phyloP scores from a whole-genome alignment of 2,888 invertebrate species.

The Xestia sexstrigata region DNA sequence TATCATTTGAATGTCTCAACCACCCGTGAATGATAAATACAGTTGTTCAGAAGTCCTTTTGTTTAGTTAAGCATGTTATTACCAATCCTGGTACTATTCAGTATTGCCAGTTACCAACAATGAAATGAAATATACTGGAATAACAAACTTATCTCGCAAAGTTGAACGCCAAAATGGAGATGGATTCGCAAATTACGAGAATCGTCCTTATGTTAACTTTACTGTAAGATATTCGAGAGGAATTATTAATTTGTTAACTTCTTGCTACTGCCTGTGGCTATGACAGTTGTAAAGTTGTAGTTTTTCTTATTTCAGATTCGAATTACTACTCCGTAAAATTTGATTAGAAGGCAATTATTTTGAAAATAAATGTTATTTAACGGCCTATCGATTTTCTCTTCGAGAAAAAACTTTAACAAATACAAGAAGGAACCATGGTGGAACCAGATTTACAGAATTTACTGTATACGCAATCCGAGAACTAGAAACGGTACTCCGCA shows the following conservation, averaged over 20 bases:
- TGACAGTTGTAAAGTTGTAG: neutral
- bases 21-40: slow-evolving; percentile 40
- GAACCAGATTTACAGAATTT: neutral
- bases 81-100: slow-evolving; percentile 31
- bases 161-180: slow-evolving; percentile 44
- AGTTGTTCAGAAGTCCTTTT: slow-evolving; percentile 28
- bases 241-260: slow-evolving; percentile 27
- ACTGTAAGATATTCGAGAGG: slow-evolving; percentile 4
- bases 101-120: slow-evolving; percentile 42
- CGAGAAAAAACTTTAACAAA: neutral
- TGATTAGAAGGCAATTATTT: too few species aligned
- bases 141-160: slow-evolving; percentile 66
- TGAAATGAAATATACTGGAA: slow-evolving; percentile 63
- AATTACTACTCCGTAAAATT: neutral
- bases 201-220: slow-evolving; percentile 20
- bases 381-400: neutral
- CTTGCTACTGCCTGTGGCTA: neutral
- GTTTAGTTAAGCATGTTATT: slow-evolving; percentile 44
- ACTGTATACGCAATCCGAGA: neutral
- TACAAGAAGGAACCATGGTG: neutral
- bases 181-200: slow-evolving; percentile 15
- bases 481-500: neutral
- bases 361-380: neutral
- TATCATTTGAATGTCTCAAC: slow-evolving; percentile 31
- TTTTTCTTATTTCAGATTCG: slow-evolving; percentile 2